Percentiles rank a stretch among this genome's conserved stretches.
phyloP scores from a whole-genome alignment of 2,797 vertebrate genomes.

The Fratercula arctica region DNA sequence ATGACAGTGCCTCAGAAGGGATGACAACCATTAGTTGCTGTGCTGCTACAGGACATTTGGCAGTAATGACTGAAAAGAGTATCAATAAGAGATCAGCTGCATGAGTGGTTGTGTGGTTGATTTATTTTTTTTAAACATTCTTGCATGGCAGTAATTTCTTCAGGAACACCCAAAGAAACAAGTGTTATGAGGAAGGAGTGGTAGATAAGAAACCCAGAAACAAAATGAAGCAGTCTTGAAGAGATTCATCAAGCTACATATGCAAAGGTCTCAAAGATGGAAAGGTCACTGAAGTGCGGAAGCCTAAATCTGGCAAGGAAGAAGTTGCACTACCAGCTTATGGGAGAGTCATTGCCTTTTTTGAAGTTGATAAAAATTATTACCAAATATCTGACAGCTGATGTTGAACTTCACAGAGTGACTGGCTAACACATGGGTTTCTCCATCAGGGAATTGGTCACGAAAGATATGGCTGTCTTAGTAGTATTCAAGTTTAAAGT shows the following conservation, averaged over 20 bases:
- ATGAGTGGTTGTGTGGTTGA: not conserved
- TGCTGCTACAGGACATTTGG: not conserved
- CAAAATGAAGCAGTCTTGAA: not conserved
- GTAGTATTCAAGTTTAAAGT: not conserved
- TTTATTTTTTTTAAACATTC: not conserved
- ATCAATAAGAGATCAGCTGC: not conserved
- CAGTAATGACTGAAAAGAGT: not conserved
- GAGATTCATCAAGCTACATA: not conserved
- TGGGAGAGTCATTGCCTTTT: not conserved
- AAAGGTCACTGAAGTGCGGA: not conserved
- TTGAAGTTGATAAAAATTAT: not conserved
- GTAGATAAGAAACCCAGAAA: not conserved
- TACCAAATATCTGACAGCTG: not conserved
- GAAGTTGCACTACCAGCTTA: not conserved
- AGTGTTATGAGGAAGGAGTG: not conserved
- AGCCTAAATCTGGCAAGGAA: not conserved
- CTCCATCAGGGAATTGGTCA: not conserved
- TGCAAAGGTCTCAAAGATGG: not conserved
- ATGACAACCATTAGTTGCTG: not conserved
- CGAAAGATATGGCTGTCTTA: not conserved
- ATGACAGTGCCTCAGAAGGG: not conserved
- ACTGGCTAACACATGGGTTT: not conserved
- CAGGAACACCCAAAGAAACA: not conserved
- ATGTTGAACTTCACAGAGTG: not conserved
- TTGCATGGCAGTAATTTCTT: not conserved